Base-by-base conservation (phyloP, 2,797 vertebrate genomes). In the Characodon lateralis region DNA sequence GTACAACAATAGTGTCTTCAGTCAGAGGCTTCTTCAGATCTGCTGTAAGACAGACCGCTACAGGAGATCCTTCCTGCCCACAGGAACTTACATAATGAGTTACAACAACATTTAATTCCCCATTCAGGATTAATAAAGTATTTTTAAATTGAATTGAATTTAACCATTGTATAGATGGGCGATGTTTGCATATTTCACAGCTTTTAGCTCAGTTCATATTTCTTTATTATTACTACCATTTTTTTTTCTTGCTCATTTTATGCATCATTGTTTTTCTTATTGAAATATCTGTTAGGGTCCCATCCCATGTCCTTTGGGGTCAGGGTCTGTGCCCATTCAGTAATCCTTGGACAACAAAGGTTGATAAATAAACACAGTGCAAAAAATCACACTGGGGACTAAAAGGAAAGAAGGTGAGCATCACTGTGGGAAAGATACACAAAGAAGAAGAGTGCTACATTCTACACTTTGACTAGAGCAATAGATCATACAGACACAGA, bases 341-440 rank as follows among this genome's bases (percentile, higher is more conserved):
- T 80, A 26, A 77, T 68, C 72, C 78, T 74, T n/a, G 56, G 22
- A 65, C 55, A 6, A 56, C n/a, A 72, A 63, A 73, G 18, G 14
- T 5, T 9, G 16, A 66, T 70, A 20, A 20, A 82, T 9, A 59
- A n/a, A 79, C n/a, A 77, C 31, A 56, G 51, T 20, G 65, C 39
- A 68, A 35, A 58, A 71, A 70, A 35, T 72, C 65, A 73, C 31
- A 76, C 39, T 69, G 16, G 1, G 41, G 73, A 55, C 48, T 28
- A n/a, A 65, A 39, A 72, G 74, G 71, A 61, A 39, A 1, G 22
- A 0, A 16, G 58, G 41, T 72, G 51, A 48, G 78, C 12, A 1
- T 59, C 76, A 0, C 85, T 76, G 72, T 93, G 93, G 90, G 92
- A 94, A 94, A 91, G 51, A 78, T 91, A 87, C 85, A 92, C 88